Conservation (phyloP, 2,888 invertebrate genomes). For the Elgonia sp. region DNA sequence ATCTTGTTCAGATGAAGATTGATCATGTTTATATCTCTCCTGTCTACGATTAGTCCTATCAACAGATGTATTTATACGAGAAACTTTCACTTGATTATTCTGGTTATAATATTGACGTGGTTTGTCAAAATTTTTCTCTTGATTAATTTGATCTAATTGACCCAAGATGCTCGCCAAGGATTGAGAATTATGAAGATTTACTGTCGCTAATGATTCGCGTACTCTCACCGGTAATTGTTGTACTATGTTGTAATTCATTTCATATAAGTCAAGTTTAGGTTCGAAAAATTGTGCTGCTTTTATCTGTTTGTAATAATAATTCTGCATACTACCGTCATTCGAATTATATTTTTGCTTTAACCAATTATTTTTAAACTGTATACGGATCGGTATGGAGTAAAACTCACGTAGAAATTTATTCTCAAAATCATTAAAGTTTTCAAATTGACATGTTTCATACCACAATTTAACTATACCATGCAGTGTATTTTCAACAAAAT, state of each 20-base stretch:
- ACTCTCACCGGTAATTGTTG: no score
- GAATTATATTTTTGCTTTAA: conserved; percentile 11
- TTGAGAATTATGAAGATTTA: no score
- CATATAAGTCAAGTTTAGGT: conserved; percentile 16
- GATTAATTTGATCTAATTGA: no score
- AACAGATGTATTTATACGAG: no score
- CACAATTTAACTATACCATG: not conserved
- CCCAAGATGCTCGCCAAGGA: no score
- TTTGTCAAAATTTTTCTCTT: no score
- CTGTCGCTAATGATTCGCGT: no score
- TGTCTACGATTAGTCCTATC: no score
- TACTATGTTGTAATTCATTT: conserved; percentile 1
- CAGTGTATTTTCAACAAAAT: not conserved
- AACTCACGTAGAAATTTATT: conserved; percentile 26
- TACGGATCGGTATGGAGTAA: conserved; percentile 17
- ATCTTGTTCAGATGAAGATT: no score
- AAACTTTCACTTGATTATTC: no score
- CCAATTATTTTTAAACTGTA: conserved; percentile 36
- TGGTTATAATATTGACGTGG: no score
- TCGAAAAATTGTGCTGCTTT: conserved; percentile 16
- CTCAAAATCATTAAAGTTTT: not conserved
- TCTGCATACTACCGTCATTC: not conserved
- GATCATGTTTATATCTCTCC: no score
- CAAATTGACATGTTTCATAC: not conserved
- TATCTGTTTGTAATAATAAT: not conserved